Percentiles rank a stretch among this genome's conserved stretches.
These are phyloP conservation scores for Petrolisthes manimaculis DNA, from an alignment of 2,888 invertebrate species.

Conservation along the genomic window DNA sequence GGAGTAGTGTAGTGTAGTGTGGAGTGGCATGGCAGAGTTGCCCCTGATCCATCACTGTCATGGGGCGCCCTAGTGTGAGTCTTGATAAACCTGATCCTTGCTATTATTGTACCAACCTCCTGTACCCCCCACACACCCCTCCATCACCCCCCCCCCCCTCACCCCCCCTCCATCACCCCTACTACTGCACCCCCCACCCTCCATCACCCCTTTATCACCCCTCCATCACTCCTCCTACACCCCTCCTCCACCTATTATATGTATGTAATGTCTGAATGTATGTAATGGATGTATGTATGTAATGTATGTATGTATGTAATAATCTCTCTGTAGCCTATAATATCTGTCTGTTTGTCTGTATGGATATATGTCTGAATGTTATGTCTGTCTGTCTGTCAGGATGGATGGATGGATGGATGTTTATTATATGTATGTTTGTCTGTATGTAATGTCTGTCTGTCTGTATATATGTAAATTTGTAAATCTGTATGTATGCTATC, in stretches of 20 bases:
- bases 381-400: no score
- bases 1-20: background rate
- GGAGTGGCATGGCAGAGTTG: background rate
- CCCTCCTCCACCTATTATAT: background rate
- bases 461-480: no score
- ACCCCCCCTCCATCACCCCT: background rate
- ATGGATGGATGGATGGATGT: no score
- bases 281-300: no score
- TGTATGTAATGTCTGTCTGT: no score
- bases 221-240: background rate
- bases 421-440: no score
- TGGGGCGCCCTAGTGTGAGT: slow-evolving; percentile 50
- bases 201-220: background rate
- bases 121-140: background rate
- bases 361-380: no score
- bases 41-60: slow-evolving; percentile 44
- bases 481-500: no score
- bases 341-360: no score
- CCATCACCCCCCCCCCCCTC: background rate
- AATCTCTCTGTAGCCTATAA: no score
- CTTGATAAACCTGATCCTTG: slow-evolving; percentile 61
- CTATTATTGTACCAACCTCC: slow-evolving; percentile 42
- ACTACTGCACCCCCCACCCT: background rate
- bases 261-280: background rate
- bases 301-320: no score